Evolutionary conservation across 1,140 invertebrate genomes (phyloP).

Genomic region (Drosophila willistoni): DNA sequence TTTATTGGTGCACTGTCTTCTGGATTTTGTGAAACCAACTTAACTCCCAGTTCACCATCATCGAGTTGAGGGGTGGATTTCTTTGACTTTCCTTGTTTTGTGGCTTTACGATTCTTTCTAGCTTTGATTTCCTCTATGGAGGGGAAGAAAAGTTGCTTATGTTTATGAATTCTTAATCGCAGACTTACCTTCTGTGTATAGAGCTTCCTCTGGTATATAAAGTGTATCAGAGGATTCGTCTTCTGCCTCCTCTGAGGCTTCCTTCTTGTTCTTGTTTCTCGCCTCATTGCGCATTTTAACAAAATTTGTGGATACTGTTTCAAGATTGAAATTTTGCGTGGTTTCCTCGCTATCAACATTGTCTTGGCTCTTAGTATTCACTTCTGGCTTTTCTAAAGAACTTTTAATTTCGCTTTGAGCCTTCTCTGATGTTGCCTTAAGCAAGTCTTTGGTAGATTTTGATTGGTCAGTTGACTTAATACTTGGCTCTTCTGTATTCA

Average conservation of each 20-base stretch:
- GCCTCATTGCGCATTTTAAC: neutral
- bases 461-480: neutral
- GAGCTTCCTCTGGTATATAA: neutral
- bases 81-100: neutral
- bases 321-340: neutral
- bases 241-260: neutral
- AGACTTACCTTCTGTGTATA: neutral
- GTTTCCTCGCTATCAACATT: too few species aligned
- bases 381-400: too few species aligned
- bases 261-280: neutral
- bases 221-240: too few species aligned
- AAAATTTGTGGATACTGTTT: neutral
- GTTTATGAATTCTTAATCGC: neutral
- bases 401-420: neutral
- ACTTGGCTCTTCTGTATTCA: neutral
- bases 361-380: neutral
- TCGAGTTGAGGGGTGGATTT: neutral
- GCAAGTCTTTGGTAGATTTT: neutral
- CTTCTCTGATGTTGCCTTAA: too few species aligned
- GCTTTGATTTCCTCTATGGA: neutral
- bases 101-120: neutral
- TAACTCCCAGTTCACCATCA: constrained; percentile 7
- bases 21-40: neutral
- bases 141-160: neutral
- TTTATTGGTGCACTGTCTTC: neutral